A percentile compares a stretch with the other conserved stretches of the same genome.
Evolutionary conservation across 2,113 vertebrate genomes (phyloP).

Genomic region (Mixornis gularis): DNA sequence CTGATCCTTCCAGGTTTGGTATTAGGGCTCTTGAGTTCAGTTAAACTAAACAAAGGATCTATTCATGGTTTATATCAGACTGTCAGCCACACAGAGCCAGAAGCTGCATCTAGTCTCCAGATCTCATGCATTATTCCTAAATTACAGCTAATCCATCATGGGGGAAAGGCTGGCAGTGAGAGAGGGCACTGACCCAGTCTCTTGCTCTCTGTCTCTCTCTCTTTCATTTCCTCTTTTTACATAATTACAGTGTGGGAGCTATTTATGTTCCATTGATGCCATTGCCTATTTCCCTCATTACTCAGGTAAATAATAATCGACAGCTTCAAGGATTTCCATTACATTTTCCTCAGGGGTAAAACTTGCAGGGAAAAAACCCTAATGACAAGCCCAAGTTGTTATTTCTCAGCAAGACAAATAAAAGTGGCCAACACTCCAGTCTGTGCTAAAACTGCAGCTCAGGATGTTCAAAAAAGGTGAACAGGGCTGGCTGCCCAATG

Average conservation of each 20-base stretch:
- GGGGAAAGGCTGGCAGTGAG: not conserved
- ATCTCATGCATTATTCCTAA: not conserved
- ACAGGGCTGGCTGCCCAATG: not conserved
- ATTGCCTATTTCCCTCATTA: not conserved
- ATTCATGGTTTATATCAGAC: not conserved
- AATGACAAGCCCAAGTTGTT: not conserved
- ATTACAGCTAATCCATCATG: not conserved
- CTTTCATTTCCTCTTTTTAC: not conserved
- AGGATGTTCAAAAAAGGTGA: not conserved
- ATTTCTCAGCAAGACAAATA: not conserved
- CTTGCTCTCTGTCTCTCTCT: not conserved
- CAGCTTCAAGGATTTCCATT: not conserved
- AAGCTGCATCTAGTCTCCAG: not conserved
- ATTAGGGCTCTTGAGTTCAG: not conserved
- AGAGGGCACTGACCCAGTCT: not conserved
- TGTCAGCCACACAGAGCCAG: not conserved
- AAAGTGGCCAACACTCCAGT: not conserved
- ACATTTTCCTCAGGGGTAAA: not conserved
- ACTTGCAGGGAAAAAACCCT: not conserved
- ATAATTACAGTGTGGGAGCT: not conserved
- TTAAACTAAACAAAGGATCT: not conserved
- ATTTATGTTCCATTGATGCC: not conserved
- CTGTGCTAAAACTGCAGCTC: not conserved
- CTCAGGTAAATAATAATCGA: not conserved
- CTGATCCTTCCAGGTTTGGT: not conserved